A percentile compares a stretch with the other conserved stretches of the same genome.
Conservation (phyloP, 2,888 invertebrate genomes). For the Plagodis dolabraria region DNA sequence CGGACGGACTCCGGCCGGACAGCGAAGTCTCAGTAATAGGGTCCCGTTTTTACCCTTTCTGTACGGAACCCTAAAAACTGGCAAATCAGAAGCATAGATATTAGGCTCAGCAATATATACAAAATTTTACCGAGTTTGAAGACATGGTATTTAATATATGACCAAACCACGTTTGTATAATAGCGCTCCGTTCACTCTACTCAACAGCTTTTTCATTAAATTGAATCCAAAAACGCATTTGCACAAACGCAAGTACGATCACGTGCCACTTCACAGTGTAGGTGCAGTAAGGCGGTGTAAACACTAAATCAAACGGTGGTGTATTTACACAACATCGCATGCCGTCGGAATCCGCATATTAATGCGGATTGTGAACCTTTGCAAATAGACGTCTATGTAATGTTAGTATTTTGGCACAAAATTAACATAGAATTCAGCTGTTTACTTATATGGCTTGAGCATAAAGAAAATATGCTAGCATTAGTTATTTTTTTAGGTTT, state of each 20-base stretch:
- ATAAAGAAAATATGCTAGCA: not conserved
- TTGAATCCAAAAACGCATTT: slow-evolving; percentile 21
- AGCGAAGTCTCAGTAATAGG: too few relatives aligned
- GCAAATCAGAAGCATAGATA: too few relatives aligned
- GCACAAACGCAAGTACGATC: slow-evolving; percentile 18
- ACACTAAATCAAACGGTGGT: slow-evolving; percentile 59
- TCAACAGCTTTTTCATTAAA: too few relatives aligned
- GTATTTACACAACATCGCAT: slow-evolving; percentile 59
- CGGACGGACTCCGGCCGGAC: too few relatives aligned
- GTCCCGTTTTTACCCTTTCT: too few relatives aligned
- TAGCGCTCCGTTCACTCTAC: too few relatives aligned
- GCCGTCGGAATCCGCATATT: slow-evolving; percentile 55
- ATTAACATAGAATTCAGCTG: slow-evolving; percentile 10
- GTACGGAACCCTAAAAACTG: too few relatives aligned
- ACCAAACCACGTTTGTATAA: too few relatives aligned
- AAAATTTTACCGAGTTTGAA: too few relatives aligned
- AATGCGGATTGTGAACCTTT: slow-evolving; percentile 45
- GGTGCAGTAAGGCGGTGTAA: slow-evolving; percentile 41
- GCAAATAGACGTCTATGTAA: slow-evolving; percentile 7
- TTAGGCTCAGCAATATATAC: too few relatives aligned
- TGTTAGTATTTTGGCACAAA: not conserved
- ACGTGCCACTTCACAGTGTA: slow-evolving; percentile 27
- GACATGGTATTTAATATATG: too few relatives aligned
- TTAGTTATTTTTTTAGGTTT: too few relatives aligned
- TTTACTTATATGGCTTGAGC: slow-evolving; percentile 18